Percentiles rank a stretch among this genome's conserved stretches.
phyloP scores from a whole-genome alignment of 92 coral and sea anemone genomes.

The Desmophyllum pertusum region DNA sequence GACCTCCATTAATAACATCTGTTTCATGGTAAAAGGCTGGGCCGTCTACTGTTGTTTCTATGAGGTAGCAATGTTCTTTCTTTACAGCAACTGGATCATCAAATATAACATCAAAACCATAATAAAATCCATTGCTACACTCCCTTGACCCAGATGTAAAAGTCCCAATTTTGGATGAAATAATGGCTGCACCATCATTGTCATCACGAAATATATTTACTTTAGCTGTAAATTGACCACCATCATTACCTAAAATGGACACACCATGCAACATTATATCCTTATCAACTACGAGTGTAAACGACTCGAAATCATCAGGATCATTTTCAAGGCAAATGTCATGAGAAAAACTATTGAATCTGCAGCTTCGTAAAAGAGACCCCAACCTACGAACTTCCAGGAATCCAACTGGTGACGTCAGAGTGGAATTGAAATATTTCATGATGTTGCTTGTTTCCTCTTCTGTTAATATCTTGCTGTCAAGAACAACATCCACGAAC shows the following conservation, averaged over 20 bases:
- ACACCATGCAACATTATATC: background rate
- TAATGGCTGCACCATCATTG: too few relatives aligned
- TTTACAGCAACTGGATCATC: too few relatives aligned
- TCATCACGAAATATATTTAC: too few relatives aligned
- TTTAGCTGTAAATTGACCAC: background rate
- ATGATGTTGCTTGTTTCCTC: background rate
- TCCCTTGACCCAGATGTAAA: too few relatives aligned
- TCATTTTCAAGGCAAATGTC: background rate
- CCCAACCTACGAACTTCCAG: background rate
- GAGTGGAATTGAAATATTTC: background rate
- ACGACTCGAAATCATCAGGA: background rate
- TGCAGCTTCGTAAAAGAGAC: background rate
- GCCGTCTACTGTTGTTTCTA: too few relatives aligned
- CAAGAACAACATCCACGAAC: background rate
- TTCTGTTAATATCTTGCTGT: conserved; percentile 2
- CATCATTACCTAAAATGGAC: background rate
- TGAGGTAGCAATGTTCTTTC: too few relatives aligned
- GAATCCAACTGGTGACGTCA: background rate
- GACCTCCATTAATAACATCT: too few relatives aligned
- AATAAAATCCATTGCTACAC: too few relatives aligned
- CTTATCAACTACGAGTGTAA: background rate
- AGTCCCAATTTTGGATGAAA: background rate
- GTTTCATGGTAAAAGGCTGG: too few relatives aligned
- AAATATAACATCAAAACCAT: too few relatives aligned
- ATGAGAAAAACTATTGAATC: background rate